Base-by-base conservation (phyloP, 2,888 invertebrate genomes). In the Kryphioiulus occultus region DNA sequence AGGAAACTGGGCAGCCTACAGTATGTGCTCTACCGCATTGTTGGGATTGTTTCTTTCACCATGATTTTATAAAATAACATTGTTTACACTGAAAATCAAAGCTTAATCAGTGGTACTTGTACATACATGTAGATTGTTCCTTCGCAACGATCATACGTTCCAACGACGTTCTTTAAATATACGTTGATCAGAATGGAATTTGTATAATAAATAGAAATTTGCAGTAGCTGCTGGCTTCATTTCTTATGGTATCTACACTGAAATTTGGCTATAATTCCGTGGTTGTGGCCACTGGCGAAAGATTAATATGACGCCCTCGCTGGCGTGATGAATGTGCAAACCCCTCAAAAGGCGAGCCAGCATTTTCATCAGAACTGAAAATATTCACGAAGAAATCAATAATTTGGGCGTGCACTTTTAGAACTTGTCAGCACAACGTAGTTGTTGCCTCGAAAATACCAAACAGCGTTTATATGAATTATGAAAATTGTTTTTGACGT, bases 341-440 rank as follows among this genome's bases (percentile, higher is more conserved):
- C 12, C 87, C 39, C 19, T 87, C 87, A 26, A 78, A 35, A 5
- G 87, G 87, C 7, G 68, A 78, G n/a, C 87, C 82, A 12, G 35
- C 39, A 39, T 87, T 87, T 78, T 87, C 87, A 35, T 87, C 87
- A 35, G 87, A 87, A 35, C 87, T 87, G 26, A 32, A 78, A 78
- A 78, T 42, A 39, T 39, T 10, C 42, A 42, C 35, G 22, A 9
- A 26, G 26, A 85, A 85, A 85, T 35, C n/a, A 22, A 26, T 12
- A 17, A 53, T 86, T 44, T 30, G 2, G 83, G n/a, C 10, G 53
- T 19, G 44, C 68, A 4, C 1, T 68, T 68, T 26, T 22, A 5
- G 22, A 68, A 68, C 9, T 68, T 59, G 68, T 22, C 22, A 26
- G 5, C 4, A 17, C 10, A 44, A 44, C 44, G 10, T 44, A 22